Conservation (phyloP, 2,888 invertebrate species). For the Harpagoxenus sublaevis region DNA sequence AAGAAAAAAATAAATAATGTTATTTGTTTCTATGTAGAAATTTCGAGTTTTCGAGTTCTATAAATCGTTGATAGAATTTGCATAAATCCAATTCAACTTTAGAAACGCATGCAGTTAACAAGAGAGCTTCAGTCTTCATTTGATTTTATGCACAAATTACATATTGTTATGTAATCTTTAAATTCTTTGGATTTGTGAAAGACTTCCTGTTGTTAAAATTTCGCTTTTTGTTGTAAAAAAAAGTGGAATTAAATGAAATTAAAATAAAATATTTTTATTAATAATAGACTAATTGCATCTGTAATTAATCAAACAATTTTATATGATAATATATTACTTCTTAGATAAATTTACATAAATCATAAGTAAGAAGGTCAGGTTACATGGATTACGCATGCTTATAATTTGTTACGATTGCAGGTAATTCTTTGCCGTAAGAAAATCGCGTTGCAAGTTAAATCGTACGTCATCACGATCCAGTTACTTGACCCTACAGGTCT, state of each 20-base stretch:
- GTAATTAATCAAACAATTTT: slow-evolving; percentile 17
- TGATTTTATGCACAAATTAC: not conserved
- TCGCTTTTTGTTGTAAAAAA: not conserved
- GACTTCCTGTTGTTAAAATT: not conserved
- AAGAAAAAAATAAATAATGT: not conserved
- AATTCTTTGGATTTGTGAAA: not conserved
- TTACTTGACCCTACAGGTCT: slow-evolving; percentile 71
- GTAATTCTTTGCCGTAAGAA: slow-evolving; percentile 34
- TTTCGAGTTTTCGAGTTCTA: not conserved
- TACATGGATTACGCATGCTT: not conserved
- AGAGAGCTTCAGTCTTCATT: not conserved
- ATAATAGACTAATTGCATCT: not conserved
- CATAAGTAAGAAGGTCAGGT: not conserved
- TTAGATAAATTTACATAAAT: not conserved
- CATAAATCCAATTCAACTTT: not conserved
- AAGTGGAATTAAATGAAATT: not conserved
- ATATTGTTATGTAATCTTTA: not conserved
- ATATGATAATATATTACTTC: not conserved
- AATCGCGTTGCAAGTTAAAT: slow-evolving; percentile 56
- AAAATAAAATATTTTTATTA: not conserved
- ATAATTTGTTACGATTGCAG: not conserved
- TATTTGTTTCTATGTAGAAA: slow-evolving; percentile 1
- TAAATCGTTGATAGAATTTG: slow-evolving; percentile 16
- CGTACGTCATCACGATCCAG: slow-evolving; percentile 73
- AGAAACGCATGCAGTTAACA: too few species aligned